Evolutionary conservation across 2,113 vertebrate genomes (phyloP).

Genomic region (Ochotona princeps): DNA sequence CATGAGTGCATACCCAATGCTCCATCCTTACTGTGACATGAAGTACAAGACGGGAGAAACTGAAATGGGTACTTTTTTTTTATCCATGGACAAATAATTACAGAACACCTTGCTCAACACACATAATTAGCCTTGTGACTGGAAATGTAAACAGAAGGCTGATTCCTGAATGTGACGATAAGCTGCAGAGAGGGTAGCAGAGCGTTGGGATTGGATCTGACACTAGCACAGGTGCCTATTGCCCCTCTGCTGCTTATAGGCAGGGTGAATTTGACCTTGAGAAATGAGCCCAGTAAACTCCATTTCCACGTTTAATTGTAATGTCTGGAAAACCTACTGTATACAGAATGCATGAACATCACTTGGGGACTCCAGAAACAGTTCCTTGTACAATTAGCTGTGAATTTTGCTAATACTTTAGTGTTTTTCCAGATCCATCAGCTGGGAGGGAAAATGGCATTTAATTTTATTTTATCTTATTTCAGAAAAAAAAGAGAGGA

Average conservation of each 20-base stretch:
- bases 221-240: accelerated
- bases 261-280: neutral
- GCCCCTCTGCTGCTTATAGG: neutral
- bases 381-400: neutral
- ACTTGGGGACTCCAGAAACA: neutral
- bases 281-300: neutral
- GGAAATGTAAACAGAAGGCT: neutral
- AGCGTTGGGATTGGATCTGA: neutral
- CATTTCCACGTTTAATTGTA: neutral
- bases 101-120: neutral
- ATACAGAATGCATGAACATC: neutral
- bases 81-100: constrained; percentile 4
- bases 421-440: constrained; percentile 18
- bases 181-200: neutral
- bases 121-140: neutral
- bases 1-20: neutral
- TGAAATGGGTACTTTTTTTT: neutral
- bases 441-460: neutral
- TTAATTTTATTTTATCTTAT: too few species aligned
- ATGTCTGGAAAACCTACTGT: neutral
- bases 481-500: neutral
- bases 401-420: constrained; percentile 36
- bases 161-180: neutral
- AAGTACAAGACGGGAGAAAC: constrained; percentile 8
- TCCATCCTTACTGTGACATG: neutral